These are phyloP conservation scores for Epizoanthus fatuus DNA, from an alignment of 92 coral and sea anemone genomes.

Conservation along the genomic window DNA sequence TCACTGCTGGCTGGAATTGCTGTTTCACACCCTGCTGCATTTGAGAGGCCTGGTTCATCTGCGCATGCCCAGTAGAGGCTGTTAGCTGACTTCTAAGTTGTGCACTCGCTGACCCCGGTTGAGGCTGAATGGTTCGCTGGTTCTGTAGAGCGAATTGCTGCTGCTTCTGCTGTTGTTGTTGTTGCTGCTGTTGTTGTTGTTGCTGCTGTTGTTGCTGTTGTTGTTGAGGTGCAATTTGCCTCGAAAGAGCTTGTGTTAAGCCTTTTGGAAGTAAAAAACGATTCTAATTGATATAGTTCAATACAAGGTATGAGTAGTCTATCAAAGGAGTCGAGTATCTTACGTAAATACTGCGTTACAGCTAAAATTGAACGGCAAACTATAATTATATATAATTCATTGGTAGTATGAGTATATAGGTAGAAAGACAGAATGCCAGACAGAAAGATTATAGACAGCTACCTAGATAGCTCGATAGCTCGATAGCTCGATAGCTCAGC, in stretches of 20 bases:
- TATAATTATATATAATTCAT: too few relatives aligned
- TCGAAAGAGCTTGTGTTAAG: slow-evolving; percentile 49
- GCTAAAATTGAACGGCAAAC: too few relatives aligned
- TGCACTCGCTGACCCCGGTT: slow-evolving; percentile 56
- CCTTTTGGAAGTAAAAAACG: slow-evolving; percentile 1
- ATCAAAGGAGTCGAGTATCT: too few relatives aligned
- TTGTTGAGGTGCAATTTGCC: slow-evolving; percentile 58
- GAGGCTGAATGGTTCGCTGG: slow-evolving; percentile 80
- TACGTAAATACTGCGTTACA: too few relatives aligned
- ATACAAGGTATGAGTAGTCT: not conserved
- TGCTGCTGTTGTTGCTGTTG: slow-evolving; percentile 40
- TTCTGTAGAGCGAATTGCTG: slow-evolving; percentile 73
- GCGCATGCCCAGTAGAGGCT: slow-evolving; percentile 28
- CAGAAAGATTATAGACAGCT: too few relatives aligned
- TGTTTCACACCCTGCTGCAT: slow-evolving; percentile 47
- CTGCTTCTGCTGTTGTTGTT: slow-evolving; percentile 65
- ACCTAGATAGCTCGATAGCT: too few relatives aligned
- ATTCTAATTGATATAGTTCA: not conserved
- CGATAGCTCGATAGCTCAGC: too few relatives aligned
- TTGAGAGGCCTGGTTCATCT: slow-evolving; percentile 50
- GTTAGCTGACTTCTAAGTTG: slow-evolving; percentile 36
- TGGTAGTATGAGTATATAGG: too few relatives aligned
- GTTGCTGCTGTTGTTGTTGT: slow-evolving; percentile 55
- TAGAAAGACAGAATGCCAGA: too few relatives aligned
- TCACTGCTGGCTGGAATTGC: slow-evolving; percentile 40